Base-by-base conservation (phyloP, 2,113 vertebrate species). In the Pelodiscus sinensis region DNA sequence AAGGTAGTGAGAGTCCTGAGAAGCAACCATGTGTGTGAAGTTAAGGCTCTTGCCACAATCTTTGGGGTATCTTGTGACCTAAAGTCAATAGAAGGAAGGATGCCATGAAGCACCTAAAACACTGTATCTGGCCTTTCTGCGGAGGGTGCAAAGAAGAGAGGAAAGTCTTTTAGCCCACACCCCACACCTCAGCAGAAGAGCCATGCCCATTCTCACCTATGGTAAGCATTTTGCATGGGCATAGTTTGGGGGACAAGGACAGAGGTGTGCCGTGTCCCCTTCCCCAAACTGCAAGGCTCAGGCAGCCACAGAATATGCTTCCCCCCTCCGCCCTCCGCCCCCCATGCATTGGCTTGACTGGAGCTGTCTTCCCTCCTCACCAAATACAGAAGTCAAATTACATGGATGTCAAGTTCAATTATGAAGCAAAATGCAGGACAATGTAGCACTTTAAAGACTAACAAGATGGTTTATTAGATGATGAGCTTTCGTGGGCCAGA, bases 151-250 rank as follows among this genome's bases (percentile, higher is more conserved):
- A 35, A 31, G 65, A 29, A 25, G 52, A 21, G 0, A 0, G 7
- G 5, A 3, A 0, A 0, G 8, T n/a, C 35, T 22, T n/a, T 25
- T 38, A 51, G 71, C 10, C 38, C 73, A 44, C 19, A 44, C 10
- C 38, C 10, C 2, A 24, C 22, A 75, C 3, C 13, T 2, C 71
- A 75, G 38, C 38, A 50, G 19, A 75, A 44, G 38, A 75, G 38
- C 38, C 73, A 38, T 25, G 73, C 22, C 38, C 22, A 75, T 3
- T 25, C 22, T 44, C 24, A 21, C 10, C 10, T 38, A 75, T 25
- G 73, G 22, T 75, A 75, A 75, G 38, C 73, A 75, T 68, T 68
- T 35, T 65, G 62, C 62, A n/a, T 65, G 15, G 31, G 7, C 15
- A n/a, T 65, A n/a, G 31, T n/a, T 35, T 12, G 10, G 16, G 31